Evolutionary conservation across 2,113 vertebrate genomes (phyloP).

Genomic region (human (Homo sapiens)): DNA sequence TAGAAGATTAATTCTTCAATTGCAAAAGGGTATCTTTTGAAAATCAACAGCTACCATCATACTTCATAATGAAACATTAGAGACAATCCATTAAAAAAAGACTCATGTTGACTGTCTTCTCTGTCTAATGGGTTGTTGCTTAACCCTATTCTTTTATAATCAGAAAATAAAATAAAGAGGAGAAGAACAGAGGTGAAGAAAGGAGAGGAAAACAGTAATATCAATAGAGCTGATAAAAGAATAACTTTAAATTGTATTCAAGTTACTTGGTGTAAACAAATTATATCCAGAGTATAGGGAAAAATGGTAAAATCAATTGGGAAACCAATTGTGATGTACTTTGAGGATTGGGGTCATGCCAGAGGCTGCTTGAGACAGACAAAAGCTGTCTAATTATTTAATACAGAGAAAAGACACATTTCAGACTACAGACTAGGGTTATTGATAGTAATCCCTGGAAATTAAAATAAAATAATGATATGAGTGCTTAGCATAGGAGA

Average conservation of each 20-base stretch:
- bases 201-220: not conserved
- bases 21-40: not conserved
- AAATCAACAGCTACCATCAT: not conserved
- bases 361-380: not conserved
- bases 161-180: not conserved
- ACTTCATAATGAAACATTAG: not conserved
- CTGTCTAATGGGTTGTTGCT: not conserved
- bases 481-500: not conserved
- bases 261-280: not conserved
- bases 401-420: not conserved
- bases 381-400: not conserved
- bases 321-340: not conserved
- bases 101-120: not conserved
- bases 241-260: not conserved
- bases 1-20: not conserved
- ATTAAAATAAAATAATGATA: not conserved
- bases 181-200: not conserved
- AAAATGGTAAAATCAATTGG: not conserved
- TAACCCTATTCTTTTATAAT: not conserved
- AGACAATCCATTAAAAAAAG: not conserved
- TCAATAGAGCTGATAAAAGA: not conserved
- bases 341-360: not conserved
- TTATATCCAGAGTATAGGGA: not conserved
- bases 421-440: not conserved
- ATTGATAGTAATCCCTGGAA: not conserved